These are phyloP conservation scores for Buphagus erythrorhynchus DNA, from an alignment of 2,797 vertebrate species.

Conservation along the genomic window DNA sequence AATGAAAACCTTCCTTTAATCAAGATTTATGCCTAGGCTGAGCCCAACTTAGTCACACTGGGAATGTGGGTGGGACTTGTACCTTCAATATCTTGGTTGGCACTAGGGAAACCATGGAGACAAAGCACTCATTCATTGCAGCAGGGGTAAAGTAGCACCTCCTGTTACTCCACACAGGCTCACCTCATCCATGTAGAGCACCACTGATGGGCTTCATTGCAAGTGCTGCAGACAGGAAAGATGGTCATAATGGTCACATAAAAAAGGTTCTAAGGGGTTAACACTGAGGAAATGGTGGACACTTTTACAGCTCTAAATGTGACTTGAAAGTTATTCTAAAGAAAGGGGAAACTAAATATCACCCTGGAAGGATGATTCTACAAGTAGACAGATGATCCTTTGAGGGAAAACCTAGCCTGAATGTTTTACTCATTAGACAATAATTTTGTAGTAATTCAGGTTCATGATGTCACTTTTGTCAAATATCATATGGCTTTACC, in stretches of 20 bases:
- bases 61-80: neutral
- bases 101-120: neutral
- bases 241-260: neutral
- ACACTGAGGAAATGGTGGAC: neutral
- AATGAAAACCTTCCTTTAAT: neutral
- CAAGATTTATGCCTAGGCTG: conserved; percentile 21
- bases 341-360: conserved; percentile 17
- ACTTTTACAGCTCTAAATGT: neutral
- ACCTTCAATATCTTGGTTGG: neutral
- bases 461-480: conserved; percentile 41
- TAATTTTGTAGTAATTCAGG: conserved; percentile 25
- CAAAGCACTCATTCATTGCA: neutral
- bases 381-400: conserved; percentile 22
- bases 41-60: neutral
- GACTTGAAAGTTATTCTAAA: conserved; percentile 12
- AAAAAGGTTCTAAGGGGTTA: neutral
- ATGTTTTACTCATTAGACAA: conserved; percentile 40
- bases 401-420: conserved; percentile 35
- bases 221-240: neutral
- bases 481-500: conserved; percentile 11
- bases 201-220: neutral
- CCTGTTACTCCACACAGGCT: neutral
- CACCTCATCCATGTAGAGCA: neutral
- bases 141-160: neutral
- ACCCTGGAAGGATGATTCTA: conserved; percentile 16